Evolutionary conservation across 2,797 vertebrate genomes (phyloP).

Genomic region (Karalla daura): DNA sequence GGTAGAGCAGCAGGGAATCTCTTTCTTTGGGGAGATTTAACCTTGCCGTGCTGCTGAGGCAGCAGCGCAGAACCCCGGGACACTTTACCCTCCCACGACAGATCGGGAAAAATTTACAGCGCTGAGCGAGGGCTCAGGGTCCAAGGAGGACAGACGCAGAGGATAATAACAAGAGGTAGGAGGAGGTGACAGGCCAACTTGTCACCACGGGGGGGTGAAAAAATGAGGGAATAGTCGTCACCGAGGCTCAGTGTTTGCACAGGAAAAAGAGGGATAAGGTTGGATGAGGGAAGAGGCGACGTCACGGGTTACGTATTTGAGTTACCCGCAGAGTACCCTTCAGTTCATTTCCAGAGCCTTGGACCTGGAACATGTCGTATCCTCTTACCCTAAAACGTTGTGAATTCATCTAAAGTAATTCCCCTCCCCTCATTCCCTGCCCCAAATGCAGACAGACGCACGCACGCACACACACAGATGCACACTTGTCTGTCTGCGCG

Average conservation of each 20-base stretch:
- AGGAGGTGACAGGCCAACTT: conserved; percentile 1
- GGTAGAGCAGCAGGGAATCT: conserved; percentile 49
- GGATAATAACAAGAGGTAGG: neutral
- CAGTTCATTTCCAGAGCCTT: conserved; percentile 52
- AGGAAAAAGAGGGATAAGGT: conserved; percentile 18
- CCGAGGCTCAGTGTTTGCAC: conserved; percentile 30
- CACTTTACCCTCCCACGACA: conserved; percentile 16
- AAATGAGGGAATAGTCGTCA: conserved; percentile 1
- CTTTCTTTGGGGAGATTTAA: conserved; percentile 64
- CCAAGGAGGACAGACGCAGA: conserved; percentile 32
- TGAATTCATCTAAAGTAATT: conserved; percentile 67
- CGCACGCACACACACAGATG: conserved; percentile 26
- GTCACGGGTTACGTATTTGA: conserved; percentile 49
- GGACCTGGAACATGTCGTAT: conserved; percentile 48
- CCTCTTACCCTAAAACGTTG: conserved; percentile 62
- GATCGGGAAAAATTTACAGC: conserved; percentile 6
- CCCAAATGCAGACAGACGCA: conserved; percentile 39
- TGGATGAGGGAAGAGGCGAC: conserved; percentile 30
- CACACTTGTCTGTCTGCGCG: conserved; percentile 50
- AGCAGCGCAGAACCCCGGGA: conserved; percentile 65
- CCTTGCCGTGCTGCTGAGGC: conserved; percentile 76
- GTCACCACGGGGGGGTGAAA: conserved; percentile 21
- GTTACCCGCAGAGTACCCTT: conserved; percentile 28
- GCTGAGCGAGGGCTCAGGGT: conserved; percentile 15
- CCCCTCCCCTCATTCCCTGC: conserved; percentile 45